phyloP scores from a whole-genome alignment of 2,888 invertebrate genomes.

The Leptinotarsa juncta region DNA sequence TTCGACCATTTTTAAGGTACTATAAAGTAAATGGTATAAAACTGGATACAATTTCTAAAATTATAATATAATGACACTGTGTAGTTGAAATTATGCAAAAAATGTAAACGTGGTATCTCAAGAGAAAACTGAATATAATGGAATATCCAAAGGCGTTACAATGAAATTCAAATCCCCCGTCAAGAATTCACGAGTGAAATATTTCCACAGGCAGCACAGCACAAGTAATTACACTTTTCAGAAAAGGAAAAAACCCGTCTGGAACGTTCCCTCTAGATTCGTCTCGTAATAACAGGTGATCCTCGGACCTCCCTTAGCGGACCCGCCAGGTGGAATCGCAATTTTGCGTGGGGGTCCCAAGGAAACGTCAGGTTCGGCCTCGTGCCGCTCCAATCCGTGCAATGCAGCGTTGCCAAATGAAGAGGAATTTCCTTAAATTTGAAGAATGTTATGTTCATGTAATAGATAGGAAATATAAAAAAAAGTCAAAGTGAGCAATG shows the following conservation, averaged over 20 bases:
- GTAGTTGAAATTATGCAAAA: too few relatives aligned
- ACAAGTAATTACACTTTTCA: not conserved
- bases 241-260: not conserved
- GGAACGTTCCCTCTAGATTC: not conserved
- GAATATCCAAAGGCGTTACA: not conserved
- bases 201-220: not conserved
- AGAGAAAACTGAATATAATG: not conserved
- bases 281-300: conserved; percentile 23
- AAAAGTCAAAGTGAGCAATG: too few relatives aligned
- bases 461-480: too few relatives aligned
- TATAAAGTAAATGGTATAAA: too few relatives aligned
- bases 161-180: not conserved
- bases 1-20: too few relatives aligned
- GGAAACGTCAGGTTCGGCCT: conserved; percentile 40
- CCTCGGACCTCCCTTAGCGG: conserved; percentile 27
- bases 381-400: conserved; percentile 44
- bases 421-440: too few relatives aligned
- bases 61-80: not conserved
- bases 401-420: too few relatives aligned
- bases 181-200: not conserved
- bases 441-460: too few relatives aligned
- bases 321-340: conserved; percentile 36
- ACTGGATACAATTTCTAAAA: too few relatives aligned
- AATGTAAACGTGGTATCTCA: not conserved
- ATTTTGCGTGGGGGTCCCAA: conserved; percentile 35